Evolutionary conservation across 2,888 invertebrate species (phyloP), one percentile per base, ranked within the genome.

Genomic region (Eucera pruinosa): DNA sequence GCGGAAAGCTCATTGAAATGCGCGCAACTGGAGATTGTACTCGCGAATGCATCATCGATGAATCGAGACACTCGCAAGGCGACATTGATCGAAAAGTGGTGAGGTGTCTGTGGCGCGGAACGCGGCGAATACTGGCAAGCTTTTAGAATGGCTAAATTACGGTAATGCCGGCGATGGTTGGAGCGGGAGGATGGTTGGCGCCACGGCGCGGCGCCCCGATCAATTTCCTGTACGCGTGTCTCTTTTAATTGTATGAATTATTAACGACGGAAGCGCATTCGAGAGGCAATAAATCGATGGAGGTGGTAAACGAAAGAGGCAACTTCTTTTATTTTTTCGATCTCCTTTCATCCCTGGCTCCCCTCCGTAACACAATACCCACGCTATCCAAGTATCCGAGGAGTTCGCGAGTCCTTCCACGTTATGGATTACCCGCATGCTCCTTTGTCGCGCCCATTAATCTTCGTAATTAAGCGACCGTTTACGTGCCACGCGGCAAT

Each of bases 361-460:
- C n/a, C 60, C 5, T 30, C 7, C 7, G n/a, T 15, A 30, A 67
- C 25, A 33, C n/a, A 39, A 57, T 43, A 58, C n/a, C n/a, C n/a
- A n/a, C n/a, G n/a, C n/a, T 43, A 41, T 15, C 52, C n/a, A 45
- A 1, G 52, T 58, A 27, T n/a, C 41, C 33, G 50, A n/a, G n/a
- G n/a, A 23, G 36, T 52, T 39, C 18, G 11, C 1, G 15, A 52
- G 33, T 33, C 66, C 57, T 18, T 52, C 36, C 36, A n/a, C 48
- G 23, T 73, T 55, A 73, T 65, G 54, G 57, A 72, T 65, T 60
- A 54, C 64, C 57, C 72, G 72, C 62, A 75, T 52, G 50, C 36
- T 45, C 61, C 52, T 41, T 47, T 39, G 58, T 65, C 75, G 54
- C 18, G 13, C n/a, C 39, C 58, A 72, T 72, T 72, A 64, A 71